Percentiles rank a stretch among this genome's conserved stretches.
Conservation (phyloP, 2,113 vertebrate genomes). For the Thalassarche chlororhynchos region DNA sequence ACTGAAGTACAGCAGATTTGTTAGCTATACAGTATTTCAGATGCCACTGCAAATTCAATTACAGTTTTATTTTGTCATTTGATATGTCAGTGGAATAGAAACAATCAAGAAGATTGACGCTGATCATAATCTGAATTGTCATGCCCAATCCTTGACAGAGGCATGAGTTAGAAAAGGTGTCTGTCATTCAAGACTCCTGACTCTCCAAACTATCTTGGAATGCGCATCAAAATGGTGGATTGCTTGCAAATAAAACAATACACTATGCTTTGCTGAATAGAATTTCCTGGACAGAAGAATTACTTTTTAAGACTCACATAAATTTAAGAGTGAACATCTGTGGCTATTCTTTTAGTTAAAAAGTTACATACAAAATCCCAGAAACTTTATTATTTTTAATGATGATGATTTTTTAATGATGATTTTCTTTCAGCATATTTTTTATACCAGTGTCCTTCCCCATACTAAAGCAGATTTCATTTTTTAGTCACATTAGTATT, state of each 20-base stretch:
- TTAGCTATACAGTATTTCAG: slow-evolving; percentile 37
- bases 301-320: neutral
- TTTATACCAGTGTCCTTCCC: neutral
- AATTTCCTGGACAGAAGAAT: neutral
- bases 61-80: slow-evolving; percentile 61
- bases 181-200: slow-evolving; percentile 5
- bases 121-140: slow-evolving; percentile 64
- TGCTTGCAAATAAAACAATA: neutral
- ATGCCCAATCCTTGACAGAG: slow-evolving; percentile 43
- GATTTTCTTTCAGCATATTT: neutral
- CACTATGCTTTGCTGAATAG: neutral
- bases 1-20: slow-evolving; percentile 21
- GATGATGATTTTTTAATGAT: neutral
- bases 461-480: neutral
- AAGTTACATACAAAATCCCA: neutral
- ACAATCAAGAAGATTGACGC: slow-evolving; percentile 70
- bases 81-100: slow-evolving; percentile 57
- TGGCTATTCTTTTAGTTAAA: neutral
- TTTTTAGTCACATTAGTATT: neutral
- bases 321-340: neutral
- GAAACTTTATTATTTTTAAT: neutral
- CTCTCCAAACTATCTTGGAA: neutral
- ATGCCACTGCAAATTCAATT: slow-evolving; percentile 64
- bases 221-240: neutral
- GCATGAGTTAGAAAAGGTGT: slow-evolving; percentile 20